A percentile compares a stretch with the other conserved stretches of the same genome.
Conservation (phyloP, 2,113 vertebrate genomes). For the Sinocyclocheilus grahami region DNA sequence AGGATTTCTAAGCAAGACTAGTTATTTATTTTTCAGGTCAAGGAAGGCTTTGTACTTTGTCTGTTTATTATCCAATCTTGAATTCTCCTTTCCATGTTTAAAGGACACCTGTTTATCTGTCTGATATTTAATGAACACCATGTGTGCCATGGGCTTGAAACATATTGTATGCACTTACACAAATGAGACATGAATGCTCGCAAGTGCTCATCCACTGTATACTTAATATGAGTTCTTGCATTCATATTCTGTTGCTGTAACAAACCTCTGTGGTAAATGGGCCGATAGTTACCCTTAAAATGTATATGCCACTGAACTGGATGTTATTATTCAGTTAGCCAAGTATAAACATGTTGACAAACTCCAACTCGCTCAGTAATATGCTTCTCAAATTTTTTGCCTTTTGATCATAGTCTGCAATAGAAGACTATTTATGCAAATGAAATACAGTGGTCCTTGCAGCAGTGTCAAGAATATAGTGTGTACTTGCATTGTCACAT, state of each 20-base stretch:
- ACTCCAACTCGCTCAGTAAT: background rate
- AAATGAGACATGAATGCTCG: background rate
- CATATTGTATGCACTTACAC: background rate
- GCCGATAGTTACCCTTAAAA: background rate
- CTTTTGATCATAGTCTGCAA: background rate
- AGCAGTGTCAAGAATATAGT: background rate
- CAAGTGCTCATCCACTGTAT: background rate
- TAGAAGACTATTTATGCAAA: background rate
- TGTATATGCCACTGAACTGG: background rate
- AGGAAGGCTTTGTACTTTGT: background rate
- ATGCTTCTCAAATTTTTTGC: background rate
- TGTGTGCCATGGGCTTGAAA: background rate
- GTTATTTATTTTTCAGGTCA: background rate
- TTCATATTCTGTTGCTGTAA: background rate
- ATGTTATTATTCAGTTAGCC: background rate
- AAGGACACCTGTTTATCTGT: background rate
- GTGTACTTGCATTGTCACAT: background rate
- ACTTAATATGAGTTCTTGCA: background rate
- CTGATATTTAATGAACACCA: slow-evolving; percentile 11
- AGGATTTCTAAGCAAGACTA: slow-evolving; percentile 18
- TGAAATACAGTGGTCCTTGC: background rate
- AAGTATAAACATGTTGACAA: background rate
- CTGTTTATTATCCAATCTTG: background rate
- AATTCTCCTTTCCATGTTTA: background rate
- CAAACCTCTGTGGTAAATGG: background rate